Percentiles rank a stretch among this genome's conserved stretches.
Evolutionary conservation across 2,797 vertebrate genomes (phyloP).

Genomic region (Danio jaintianensis): DNA sequence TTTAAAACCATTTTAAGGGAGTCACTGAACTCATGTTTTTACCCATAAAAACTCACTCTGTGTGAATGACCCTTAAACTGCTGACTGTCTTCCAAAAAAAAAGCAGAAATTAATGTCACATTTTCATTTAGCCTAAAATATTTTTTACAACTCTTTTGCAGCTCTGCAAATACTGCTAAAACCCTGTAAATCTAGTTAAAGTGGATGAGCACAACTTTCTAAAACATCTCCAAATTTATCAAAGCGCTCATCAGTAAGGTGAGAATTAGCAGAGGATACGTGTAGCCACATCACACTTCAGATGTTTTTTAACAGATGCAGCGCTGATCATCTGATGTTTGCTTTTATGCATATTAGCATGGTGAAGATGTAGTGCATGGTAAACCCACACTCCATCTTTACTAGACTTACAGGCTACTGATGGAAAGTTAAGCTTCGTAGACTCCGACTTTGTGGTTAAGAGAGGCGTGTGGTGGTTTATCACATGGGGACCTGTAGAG

Average conservation of each 20-base stretch:
- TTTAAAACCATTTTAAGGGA: too few relatives aligned
- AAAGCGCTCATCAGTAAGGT: neutral
- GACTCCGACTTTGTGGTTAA: conserved; percentile 18
- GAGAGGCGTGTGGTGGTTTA: conserved; percentile 42
- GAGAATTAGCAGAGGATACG: neutral
- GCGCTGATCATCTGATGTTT: neutral
- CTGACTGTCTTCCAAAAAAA: too few relatives aligned
- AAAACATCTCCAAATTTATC: neutral
- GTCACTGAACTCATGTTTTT: too few relatives aligned
- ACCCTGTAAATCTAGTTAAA: neutral
- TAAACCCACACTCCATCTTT: conserved; percentile 11
- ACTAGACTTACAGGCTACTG: neutral
- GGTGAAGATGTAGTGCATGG: neutral
- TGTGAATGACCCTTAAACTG: too few relatives aligned
- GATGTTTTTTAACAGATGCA: neutral
- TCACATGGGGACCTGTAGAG: conserved; percentile 20
- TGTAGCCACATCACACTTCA: conserved; percentile 3
- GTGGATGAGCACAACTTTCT: neutral
- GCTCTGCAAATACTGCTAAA: neutral
- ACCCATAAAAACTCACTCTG: too few relatives aligned
- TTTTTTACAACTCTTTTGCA: neutral
- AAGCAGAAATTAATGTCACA: too few relatives aligned
- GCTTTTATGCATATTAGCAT: conserved; percentile 4
- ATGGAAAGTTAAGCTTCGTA: conserved; percentile 31
- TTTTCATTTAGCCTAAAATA: too few relatives aligned